Evolutionary conservation across 2,888 invertebrate species (phyloP).

Genomic region (Ariolimax columbianus): DNA sequence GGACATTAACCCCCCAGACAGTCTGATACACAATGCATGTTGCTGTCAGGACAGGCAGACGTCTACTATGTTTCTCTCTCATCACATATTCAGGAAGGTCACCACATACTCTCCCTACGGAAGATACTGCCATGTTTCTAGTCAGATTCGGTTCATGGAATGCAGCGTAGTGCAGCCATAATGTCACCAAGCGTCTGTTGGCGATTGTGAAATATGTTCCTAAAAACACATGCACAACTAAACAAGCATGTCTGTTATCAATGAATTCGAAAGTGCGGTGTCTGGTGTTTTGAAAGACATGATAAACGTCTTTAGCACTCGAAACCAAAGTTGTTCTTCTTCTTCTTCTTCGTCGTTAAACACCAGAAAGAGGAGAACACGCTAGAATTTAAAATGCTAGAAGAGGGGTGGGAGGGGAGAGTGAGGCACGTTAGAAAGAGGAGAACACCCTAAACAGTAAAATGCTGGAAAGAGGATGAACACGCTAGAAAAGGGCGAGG

Average conservation of each 20-base stretch:
- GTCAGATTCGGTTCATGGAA: background rate
- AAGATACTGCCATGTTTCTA: background rate
- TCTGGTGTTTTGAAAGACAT: no score
- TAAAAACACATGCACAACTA: background rate
- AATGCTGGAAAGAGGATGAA: no score
- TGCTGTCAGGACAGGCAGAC: background rate
- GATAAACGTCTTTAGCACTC: no score
- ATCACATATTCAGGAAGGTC: conserved; percentile 17
- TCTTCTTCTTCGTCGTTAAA: no score
- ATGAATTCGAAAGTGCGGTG: background rate
- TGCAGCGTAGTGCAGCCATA: background rate
- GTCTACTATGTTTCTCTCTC: background rate
- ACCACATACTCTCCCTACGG: background rate
- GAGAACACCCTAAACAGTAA: no score
- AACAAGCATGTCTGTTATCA: background rate
- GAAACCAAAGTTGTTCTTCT: no score
- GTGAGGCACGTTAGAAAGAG: no score
- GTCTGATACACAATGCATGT: conserved; percentile 9
- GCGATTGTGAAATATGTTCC: no score
- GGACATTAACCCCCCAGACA: background rate
- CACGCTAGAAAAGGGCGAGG: no score
- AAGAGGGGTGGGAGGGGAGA: no score
- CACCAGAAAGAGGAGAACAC: no score
- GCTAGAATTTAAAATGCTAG: no score
- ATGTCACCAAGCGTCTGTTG: background rate